Conservation (phyloP, 1,140 invertebrate species). For the Panagrolaimus sp. region DNA sequence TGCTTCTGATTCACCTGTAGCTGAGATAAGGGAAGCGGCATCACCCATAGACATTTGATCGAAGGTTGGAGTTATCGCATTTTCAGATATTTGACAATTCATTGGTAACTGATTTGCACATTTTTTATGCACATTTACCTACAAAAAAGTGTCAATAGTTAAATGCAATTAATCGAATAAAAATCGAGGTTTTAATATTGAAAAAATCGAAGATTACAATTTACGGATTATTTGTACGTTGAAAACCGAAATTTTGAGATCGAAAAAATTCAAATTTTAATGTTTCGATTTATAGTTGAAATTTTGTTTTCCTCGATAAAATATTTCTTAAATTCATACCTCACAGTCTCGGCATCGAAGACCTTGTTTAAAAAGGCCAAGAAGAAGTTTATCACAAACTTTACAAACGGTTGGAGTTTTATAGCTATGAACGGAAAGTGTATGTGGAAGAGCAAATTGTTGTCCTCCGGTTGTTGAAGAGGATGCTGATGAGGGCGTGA, state of each 20-base stretch:
- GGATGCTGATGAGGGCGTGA: background rate
- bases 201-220: too few species aligned
- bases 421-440: slow-evolving; percentile 54
- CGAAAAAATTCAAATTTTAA: too few species aligned
- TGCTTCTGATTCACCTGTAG: background rate
- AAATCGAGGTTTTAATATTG: too few species aligned
- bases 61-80: slow-evolving; percentile 44
- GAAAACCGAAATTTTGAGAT: too few species aligned
- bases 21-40: slow-evolving; percentile 9
- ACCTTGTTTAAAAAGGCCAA: slow-evolving; percentile 55
- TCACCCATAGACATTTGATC: slow-evolving; percentile 45
- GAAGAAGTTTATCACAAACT: slow-evolving; percentile 55
- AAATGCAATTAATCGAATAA: too few species aligned
- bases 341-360: slow-evolving; percentile 55
- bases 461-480: slow-evolving; percentile 13
- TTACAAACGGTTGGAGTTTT: slow-evolving; percentile 57
- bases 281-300: too few species aligned
- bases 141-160: too few species aligned
- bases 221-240: too few species aligned
- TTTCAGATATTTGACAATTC: slow-evolving; percentile 51
- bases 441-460: slow-evolving; percentile 48
- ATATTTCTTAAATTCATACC: slow-evolving; percentile 29
- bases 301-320: too few species aligned
- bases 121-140: slow-evolving; percentile 58
- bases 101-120: slow-evolving; percentile 42